These are phyloP conservation scores for Epinotia demarniana DNA, from an alignment of 2,888 invertebrate species.

Conservation along the genomic window DNA sequence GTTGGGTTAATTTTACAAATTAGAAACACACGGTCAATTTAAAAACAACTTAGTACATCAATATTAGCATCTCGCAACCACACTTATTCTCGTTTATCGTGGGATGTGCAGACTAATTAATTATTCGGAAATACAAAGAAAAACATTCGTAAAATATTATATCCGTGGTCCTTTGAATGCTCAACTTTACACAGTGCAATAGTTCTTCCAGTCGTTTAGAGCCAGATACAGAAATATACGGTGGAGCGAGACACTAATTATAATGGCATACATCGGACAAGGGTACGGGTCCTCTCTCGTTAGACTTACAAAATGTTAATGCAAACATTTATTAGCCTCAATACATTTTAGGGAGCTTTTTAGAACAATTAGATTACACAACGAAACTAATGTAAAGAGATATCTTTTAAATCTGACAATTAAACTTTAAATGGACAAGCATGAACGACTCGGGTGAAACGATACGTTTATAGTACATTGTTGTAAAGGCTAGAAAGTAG, in stretches of 20 bases:
- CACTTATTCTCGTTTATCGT: no score
- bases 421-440: no score
- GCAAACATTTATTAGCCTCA: no score
- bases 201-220: neutral
- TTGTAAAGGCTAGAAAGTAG: no score
- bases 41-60: neutral
- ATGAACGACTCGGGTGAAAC: no score
- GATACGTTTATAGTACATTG: no score
- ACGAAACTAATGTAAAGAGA: no score
- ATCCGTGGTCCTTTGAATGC: neutral
- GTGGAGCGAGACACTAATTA: constrained; percentile 17
- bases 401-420: no score
- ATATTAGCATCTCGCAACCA: constrained; percentile 1
- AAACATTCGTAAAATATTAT: neutral
- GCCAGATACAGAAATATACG: neutral
- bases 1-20: constrained; percentile 74
- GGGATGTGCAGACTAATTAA: no score
- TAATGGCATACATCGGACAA: neutral
- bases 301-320: neutral
- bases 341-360: no score
- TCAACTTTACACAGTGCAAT: neutral
- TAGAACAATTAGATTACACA: no score
- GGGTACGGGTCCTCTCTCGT: neutral
- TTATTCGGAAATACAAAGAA: no score
- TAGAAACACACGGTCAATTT: constrained; percentile 14